Percentiles rank a stretch among this genome's conserved stretches.
Evolutionary conservation across 2,797 vertebrate species (phyloP).

Genomic region (Cheirogaleus major): DNA sequence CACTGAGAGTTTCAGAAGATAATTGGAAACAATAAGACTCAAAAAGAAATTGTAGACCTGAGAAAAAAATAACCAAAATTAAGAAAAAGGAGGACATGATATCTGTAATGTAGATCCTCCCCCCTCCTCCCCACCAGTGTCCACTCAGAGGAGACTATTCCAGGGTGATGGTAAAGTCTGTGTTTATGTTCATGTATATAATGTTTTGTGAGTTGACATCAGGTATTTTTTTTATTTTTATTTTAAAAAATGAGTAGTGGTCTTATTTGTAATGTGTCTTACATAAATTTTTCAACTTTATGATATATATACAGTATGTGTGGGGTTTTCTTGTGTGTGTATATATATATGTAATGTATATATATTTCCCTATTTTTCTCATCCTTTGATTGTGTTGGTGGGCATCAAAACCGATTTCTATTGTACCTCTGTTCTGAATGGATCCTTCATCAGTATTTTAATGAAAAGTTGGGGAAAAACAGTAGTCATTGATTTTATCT

Average conservation of each 20-base stretch:
- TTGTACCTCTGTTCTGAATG: background rate
- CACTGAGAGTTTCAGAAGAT: slow-evolving; percentile 1
- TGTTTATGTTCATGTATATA: background rate
- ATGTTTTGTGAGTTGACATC: background rate
- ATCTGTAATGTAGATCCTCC: background rate
- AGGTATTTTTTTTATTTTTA: background rate
- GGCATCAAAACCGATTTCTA: background rate
- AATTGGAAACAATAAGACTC: background rate
- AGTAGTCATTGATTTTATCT: background rate
- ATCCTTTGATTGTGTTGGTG: background rate
- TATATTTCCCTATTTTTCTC: background rate
- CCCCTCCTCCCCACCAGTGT: background rate
- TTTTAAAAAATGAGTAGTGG: background rate
- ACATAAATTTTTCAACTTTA: background rate
- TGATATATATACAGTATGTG: background rate
- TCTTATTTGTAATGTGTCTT: background rate
- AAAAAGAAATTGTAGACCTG: background rate
- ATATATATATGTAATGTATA: background rate
- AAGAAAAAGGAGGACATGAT: background rate
- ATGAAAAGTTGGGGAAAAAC: background rate
- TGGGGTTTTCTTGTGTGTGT: background rate
- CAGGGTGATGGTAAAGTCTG: background rate
- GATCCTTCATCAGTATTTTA: background rate
- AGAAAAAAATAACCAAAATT: background rate
- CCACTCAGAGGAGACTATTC: background rate